These are phyloP conservation scores for Anolis carolinensis DNA, from an alignment of 2,113 vertebrate species.

Conservation along the genomic window DNA sequence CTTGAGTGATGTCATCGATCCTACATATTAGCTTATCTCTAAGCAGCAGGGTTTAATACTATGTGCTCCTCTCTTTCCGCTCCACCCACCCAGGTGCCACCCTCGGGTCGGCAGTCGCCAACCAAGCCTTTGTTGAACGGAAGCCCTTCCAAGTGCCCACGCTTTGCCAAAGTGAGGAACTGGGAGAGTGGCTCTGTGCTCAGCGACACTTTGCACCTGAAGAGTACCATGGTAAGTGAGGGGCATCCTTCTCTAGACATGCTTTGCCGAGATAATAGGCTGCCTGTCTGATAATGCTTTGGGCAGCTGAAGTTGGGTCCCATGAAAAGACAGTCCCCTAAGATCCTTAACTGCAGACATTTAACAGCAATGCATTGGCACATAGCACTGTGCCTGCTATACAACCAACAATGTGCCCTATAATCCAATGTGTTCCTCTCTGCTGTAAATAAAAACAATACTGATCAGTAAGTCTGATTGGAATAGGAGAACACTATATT, in stretches of 20 bases:
- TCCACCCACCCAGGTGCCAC: constrained; percentile 67
- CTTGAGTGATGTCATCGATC: neutral
- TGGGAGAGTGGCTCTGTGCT: constrained; percentile 89
- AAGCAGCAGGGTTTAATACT: rapidly evolving
- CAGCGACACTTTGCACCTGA: constrained; percentile 88
- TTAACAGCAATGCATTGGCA: neutral
- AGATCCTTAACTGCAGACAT: no score
- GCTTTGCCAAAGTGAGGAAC: constrained; percentile 94
- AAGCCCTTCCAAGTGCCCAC: constrained; percentile 93
- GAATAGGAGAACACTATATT: no score
- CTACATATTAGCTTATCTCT: neutral
- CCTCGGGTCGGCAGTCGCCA: constrained; percentile 80
- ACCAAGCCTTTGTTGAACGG: constrained; percentile 80
- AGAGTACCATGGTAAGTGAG: constrained; percentile 84
- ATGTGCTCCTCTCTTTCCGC: neutral
- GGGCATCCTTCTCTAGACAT: rapidly evolving
- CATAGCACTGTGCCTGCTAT: no score
- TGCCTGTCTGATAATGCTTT: neutral
- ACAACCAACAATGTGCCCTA: no score
- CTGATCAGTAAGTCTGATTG: no score
- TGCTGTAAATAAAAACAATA: no score
- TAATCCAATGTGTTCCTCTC: no score
- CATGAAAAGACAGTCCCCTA: neutral
- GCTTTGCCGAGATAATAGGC: rapidly evolving
- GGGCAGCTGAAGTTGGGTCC: neutral